phyloP scores from a whole-genome alignment of 2,888 invertebrate genomes.

The Zygogramma bicolorata region DNA sequence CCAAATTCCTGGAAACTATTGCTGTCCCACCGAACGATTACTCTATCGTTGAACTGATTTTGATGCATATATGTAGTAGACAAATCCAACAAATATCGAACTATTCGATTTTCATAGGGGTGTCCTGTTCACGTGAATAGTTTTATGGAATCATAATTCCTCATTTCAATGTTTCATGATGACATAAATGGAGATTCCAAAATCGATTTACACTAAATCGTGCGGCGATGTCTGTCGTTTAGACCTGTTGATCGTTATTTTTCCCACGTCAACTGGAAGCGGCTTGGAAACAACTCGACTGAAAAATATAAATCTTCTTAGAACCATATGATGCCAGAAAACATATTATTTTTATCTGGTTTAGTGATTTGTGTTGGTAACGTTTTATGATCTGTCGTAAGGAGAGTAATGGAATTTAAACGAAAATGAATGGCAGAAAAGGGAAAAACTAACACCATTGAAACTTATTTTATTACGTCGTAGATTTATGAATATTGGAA shows the following conservation, averaged over 20 bases:
- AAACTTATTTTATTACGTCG: neutral
- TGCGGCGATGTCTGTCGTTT: neutral
- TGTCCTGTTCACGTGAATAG: no score
- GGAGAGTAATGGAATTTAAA: neutral
- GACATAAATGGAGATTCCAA: neutral
- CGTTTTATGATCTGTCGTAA: neutral
- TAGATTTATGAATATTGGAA: neutral
- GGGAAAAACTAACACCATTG: neutral
- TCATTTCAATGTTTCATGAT: no score
- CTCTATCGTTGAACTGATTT: no score
- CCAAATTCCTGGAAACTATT: no score
- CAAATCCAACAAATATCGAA: no score
- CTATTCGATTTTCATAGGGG: no score
- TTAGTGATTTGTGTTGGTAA: neutral
- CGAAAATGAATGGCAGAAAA: neutral
- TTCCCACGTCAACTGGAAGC: neutral
- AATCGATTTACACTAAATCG: neutral
- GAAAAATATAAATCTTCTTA: neutral
- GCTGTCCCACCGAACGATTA: no score
- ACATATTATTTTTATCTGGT: neutral
- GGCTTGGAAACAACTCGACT: neutral
- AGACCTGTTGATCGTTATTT: constrained; percentile 15
- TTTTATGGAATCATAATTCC: no score
- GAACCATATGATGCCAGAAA: neutral
- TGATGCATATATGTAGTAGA: no score